These are phyloP conservation scores for Eleginops maclovinus DNA, from an alignment of 2,113 vertebrate species.

Conservation along the genomic window DNA sequence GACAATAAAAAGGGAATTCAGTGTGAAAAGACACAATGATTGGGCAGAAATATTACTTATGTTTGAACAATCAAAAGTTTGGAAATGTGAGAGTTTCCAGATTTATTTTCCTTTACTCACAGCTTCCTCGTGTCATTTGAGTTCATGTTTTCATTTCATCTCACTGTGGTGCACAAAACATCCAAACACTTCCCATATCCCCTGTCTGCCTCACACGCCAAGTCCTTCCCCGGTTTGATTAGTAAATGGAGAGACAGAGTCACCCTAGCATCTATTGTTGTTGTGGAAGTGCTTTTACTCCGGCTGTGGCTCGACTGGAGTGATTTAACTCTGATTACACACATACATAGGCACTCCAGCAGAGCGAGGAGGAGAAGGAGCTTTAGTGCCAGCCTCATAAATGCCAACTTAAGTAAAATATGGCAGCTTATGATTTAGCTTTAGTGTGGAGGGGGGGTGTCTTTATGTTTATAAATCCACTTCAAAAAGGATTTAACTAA, in stretches of 20 bases:
- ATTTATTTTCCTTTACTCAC: not conserved
- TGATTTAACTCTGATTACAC: constrained; percentile 66
- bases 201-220: not conserved
- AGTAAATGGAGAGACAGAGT: constrained; percentile 47
- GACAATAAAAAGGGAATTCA: not conserved
- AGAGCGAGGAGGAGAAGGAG: constrained; percentile 21
- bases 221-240: constrained; percentile 42
- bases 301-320: constrained; percentile 42
- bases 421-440: constrained; percentile 56
- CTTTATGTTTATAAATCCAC: constrained; percentile 55
- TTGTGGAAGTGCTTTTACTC: constrained; percentile 42
- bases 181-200: constrained; percentile 15
- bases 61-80: not conserved
- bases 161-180: constrained; percentile 5
- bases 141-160: not conserved
- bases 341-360: not conserved
- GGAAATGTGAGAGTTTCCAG: not conserved
- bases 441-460: constrained; percentile 1
- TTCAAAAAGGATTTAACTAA: constrained; percentile 49
- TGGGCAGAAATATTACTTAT: no score
- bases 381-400: constrained; percentile 64
- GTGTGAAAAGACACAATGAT: not conserved
- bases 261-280: constrained; percentile 37
- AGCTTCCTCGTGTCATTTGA: constrained; percentile 8
- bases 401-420: constrained; percentile 67